Percentiles rank a stretch among this genome's conserved stretches.
Conservation (phyloP, 2,797 vertebrate genomes). For the Pseudochirops cupreus region DNA sequence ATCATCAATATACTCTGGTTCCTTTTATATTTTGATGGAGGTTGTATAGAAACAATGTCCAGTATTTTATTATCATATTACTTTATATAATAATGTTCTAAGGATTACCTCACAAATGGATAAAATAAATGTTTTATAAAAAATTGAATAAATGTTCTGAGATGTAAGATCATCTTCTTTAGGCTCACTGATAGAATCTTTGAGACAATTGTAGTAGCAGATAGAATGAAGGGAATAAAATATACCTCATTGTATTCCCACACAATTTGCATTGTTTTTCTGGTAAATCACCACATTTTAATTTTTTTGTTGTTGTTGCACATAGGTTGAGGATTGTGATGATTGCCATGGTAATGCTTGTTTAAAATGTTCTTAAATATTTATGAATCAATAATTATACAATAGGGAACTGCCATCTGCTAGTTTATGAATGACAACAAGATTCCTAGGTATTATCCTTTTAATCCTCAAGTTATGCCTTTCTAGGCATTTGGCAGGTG, state of each 20-base stretch:
- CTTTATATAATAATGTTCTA: background rate
- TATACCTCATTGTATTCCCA: background rate
- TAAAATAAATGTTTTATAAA: background rate
- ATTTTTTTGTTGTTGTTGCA: background rate
- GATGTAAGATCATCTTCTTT: background rate
- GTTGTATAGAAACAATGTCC: background rate
- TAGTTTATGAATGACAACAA: background rate
- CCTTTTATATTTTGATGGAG: background rate
- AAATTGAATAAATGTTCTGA: background rate
- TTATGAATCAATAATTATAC: background rate
- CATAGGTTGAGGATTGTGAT: background rate
- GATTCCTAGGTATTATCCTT: background rate
- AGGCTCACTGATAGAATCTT: background rate
- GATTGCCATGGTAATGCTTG: background rate
- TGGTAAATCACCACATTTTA: background rate
- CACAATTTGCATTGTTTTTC: background rate
- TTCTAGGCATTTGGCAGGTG: background rate
- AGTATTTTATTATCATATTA: background rate
- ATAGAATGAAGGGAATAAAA: background rate
- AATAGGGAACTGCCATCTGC: background rate
- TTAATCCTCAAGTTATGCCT: background rate
- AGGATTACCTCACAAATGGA: background rate
- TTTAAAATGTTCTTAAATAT: background rate
- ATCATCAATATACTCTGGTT: background rate
- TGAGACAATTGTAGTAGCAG: background rate